A percentile compares a stretch with the other conserved stretches of the same genome.
These are phyloP conservation scores for Baccha elongata DNA, from an alignment of 2,888 invertebrate species.

Conservation along the genomic window DNA sequence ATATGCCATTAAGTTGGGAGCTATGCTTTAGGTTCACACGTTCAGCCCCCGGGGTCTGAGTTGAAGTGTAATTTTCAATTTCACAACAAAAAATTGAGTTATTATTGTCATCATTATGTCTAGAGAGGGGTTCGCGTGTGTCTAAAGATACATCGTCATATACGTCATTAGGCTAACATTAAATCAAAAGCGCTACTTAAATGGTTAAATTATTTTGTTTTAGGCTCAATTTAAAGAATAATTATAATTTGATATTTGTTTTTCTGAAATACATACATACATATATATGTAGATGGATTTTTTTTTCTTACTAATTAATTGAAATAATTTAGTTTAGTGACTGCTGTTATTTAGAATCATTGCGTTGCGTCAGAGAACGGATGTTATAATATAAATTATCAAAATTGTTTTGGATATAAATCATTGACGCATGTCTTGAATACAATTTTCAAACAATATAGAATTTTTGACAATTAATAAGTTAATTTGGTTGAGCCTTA, in stretches of 20 bases:
- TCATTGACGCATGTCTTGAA: background rate
- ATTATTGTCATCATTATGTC: constrained; percentile 23
- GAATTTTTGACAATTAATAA: background rate
- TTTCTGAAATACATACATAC: background rate
- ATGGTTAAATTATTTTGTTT: constrained; percentile 18
- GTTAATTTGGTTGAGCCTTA: background rate
- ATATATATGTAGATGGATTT: background rate
- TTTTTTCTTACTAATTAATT: background rate
- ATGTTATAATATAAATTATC: background rate
- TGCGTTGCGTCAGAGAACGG: background rate
- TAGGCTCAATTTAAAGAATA: background rate
- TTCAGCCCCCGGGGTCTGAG: constrained; percentile 14
- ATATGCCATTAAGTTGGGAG: constrained; percentile 18
- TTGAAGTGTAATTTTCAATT: constrained; percentile 37
- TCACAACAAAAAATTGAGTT: constrained; percentile 37
- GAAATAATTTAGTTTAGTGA: constrained; percentile 8
- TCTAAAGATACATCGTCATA: background rate
- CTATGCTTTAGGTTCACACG: constrained; percentile 21
- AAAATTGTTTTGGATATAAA: background rate
- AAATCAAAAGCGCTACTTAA: constrained; percentile 5
- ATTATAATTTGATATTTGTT: constrained; percentile 1
- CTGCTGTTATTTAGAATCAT: background rate
- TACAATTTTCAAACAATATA: background rate
- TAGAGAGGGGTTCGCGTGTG: constrained; percentile 34
- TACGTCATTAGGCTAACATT: constrained; percentile 37